phyloP scores from a whole-genome alignment of 2,113 vertebrate species.

The Piaya cayana region DNA sequence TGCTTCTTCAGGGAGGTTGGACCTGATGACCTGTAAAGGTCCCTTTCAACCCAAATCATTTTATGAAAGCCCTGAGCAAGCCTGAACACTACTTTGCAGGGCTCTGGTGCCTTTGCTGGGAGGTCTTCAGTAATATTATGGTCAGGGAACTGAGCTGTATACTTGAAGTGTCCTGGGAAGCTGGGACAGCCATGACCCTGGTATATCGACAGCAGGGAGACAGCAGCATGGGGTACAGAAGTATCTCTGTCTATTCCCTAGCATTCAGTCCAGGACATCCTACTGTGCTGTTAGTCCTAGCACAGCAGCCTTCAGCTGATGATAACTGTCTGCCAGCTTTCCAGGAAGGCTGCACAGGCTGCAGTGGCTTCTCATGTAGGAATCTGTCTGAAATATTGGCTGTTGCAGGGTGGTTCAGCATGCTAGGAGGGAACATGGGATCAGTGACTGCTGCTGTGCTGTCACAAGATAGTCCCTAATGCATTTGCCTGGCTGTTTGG shows the following conservation, averaged over 20 bases:
- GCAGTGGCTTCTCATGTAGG: not conserved
- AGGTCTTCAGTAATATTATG: not conserved
- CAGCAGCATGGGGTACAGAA: not conserved
- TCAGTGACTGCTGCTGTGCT: not conserved
- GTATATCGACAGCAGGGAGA: not conserved
- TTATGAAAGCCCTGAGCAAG: not conserved
- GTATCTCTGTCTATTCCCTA: not conserved
- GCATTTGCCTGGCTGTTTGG: not conserved
- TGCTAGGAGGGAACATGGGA: not conserved
- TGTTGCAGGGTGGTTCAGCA: not conserved
- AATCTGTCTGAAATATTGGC: not conserved
- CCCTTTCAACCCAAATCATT: no score
- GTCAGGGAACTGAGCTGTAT: not conserved
- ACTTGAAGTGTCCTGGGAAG: accelerated
- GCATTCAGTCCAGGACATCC: not conserved
- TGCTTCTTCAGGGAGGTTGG: no score
- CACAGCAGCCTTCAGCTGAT: not conserved
- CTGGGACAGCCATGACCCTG: not conserved
- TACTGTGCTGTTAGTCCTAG: not conserved
- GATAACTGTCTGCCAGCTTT: not conserved
- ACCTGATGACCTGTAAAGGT: no score
- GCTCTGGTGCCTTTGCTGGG: not conserved
- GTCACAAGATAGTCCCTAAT: not conserved
- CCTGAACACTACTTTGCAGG: accelerated
- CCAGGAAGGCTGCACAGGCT: not conserved